A percentile compares a stretch with the other conserved stretches of the same genome.
Conservation (phyloP, 2,797 vertebrate genomes). For the Trichosurus vulpecula region DNA sequence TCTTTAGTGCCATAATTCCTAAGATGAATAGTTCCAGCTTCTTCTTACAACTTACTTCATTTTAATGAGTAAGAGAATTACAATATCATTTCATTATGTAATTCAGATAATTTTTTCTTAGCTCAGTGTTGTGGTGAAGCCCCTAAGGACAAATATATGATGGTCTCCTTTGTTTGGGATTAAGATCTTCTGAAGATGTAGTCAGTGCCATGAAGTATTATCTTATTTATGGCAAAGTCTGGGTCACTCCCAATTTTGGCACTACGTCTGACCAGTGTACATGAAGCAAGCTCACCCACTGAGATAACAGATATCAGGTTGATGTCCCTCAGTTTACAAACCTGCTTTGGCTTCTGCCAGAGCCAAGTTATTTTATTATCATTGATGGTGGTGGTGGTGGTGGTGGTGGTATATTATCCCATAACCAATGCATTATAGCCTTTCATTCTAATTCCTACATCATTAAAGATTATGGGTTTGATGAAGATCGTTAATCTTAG, state of each 20-base stretch:
- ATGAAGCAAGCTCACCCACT: slow-evolving; percentile 33
- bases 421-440: too few relatives aligned
- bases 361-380: too few relatives aligned
- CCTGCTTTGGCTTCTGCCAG: too few relatives aligned
- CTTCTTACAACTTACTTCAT: not conserved
- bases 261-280: not conserved
- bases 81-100: slow-evolving; percentile 33
- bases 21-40: slow-evolving; percentile 29
- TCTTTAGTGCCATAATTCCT: slow-evolving; percentile 34
- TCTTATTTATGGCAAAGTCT: slow-evolving; percentile 18
- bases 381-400: too few relatives aligned
- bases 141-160: not conserved
- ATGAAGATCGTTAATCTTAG: not conserved
- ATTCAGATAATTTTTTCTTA: slow-evolving; percentile 17
- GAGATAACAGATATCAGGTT: slow-evolving; percentile 34
- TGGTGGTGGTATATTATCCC: too few relatives aligned
- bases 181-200: not conserved
- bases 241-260: not conserved
- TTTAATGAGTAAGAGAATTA: slow-evolving; percentile 5
- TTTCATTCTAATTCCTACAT: too few relatives aligned
- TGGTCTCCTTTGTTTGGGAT: not conserved
- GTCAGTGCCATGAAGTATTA: not conserved
- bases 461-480: too few relatives aligned
- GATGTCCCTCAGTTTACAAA: too few relatives aligned
- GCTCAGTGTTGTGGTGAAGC: not conserved